Percentiles rank a stretch among this genome's conserved stretches.
phyloP scores from a whole-genome alignment of 2,797 vertebrate species.

The Heterohyrax brucei region DNA sequence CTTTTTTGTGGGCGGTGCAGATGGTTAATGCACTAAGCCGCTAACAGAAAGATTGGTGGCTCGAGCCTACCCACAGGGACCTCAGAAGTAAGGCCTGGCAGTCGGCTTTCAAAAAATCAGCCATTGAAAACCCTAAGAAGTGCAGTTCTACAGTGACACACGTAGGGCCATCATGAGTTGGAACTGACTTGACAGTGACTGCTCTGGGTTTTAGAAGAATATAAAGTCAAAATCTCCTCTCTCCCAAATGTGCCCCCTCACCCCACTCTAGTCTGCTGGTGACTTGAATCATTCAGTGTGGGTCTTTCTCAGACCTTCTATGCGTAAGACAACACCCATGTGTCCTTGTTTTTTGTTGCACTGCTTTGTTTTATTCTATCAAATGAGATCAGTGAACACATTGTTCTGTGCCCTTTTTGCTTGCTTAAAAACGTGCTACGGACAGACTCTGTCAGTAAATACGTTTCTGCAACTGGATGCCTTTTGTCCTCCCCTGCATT shows the following conservation, averaged over 20 bases:
- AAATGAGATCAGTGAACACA: background rate
- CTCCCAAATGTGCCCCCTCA: background rate
- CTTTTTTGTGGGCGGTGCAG: too few relatives aligned
- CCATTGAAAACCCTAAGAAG: background rate
- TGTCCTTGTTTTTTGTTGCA: background rate
- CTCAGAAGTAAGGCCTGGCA: background rate
- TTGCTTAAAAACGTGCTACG: constrained; percentile 24
- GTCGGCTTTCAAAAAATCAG: background rate
- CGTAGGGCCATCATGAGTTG: background rate
- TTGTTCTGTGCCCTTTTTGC: constrained; percentile 20
- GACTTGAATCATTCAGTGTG: background rate
- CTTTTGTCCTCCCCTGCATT: background rate
- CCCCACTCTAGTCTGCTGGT: background rate
- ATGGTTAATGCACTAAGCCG: too few relatives aligned
- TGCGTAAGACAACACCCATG: background rate
- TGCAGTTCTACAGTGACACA: background rate
- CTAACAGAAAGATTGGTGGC: background rate
- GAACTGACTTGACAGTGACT: background rate
- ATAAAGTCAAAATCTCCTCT: background rate
- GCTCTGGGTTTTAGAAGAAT: background rate
- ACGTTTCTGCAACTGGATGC: background rate
- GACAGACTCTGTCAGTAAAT: background rate
- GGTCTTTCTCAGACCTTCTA: constrained; percentile 34
- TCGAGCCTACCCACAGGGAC: background rate
- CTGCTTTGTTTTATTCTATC: constrained; percentile 35